Evolutionary conservation across 2,113 vertebrate species (phyloP).

Genomic region (Climacteris rufus): DNA sequence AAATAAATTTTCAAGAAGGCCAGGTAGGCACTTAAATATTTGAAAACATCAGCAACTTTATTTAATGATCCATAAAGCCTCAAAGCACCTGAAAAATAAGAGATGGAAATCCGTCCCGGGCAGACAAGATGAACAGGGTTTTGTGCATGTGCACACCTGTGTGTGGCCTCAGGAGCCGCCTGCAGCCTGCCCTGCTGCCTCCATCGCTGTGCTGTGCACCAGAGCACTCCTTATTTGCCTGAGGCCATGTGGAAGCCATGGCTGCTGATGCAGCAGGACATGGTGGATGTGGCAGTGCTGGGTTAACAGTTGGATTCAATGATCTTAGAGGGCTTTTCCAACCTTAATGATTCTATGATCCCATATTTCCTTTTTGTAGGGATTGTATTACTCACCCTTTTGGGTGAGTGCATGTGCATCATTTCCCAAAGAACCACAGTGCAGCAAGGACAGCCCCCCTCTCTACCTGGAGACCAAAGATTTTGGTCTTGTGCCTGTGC

Average conservation of each 20-base stretch:
- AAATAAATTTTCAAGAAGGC: not conserved
- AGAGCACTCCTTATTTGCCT: fast-evolving
- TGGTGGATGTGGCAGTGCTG: not conserved
- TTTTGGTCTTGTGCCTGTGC: not conserved
- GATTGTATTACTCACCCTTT: not conserved
- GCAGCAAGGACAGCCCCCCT: fast-evolving
- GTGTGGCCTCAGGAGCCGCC: not conserved
- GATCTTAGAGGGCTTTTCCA: not conserved
- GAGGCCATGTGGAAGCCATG: fast-evolving
- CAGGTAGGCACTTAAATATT: conserved; percentile 29
- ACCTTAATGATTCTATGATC: not conserved
- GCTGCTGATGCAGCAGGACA: not conserved
- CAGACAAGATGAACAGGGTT: not conserved
- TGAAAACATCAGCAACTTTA: conserved; percentile 47
- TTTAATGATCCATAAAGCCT: conserved; percentile 8
- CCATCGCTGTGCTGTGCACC: not conserved
- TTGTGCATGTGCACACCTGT: not conserved
- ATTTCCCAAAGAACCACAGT: fast-evolving
- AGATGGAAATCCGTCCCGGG: not conserved
- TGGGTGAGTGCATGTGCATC: not conserved
- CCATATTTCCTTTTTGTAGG: not conserved
- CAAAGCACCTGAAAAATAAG: not conserved
- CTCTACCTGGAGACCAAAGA: not conserved
- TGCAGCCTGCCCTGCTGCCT: not conserved
- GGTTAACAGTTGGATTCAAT: not conserved